These are phyloP conservation scores for Dipus sagitta DNA, from an alignment of 2,797 vertebrate genomes.

Conservation along the genomic window DNA sequence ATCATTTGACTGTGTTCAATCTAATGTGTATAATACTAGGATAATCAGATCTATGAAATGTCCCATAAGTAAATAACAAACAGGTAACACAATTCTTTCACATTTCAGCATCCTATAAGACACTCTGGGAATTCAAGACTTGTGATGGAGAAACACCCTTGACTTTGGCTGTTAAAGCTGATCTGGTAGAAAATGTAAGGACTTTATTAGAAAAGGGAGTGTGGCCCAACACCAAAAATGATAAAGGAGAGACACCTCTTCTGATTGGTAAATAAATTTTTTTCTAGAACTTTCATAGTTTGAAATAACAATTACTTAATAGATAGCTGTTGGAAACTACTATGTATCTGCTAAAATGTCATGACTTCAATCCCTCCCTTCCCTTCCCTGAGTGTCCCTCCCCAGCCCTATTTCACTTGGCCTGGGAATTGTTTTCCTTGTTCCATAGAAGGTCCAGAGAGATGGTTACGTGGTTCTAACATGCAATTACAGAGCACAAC, in stretches of 20 bases:
- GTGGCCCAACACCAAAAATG: slow-evolving; percentile 91
- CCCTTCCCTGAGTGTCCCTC: neutral
- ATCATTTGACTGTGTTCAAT: neutral
- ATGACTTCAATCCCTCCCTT: neutral
- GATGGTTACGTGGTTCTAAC: neutral
- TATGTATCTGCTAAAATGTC: neutral
- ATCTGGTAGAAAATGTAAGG: slow-evolving; percentile 89
- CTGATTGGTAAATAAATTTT: slow-evolving; percentile 89
- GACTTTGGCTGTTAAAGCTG: slow-evolving; percentile 91
- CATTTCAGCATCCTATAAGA: slow-evolving; percentile 87
- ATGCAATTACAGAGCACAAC: neutral
- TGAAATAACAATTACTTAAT: slow-evolving; percentile 43
- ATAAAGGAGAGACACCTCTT: slow-evolving; percentile 92
- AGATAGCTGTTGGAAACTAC: slow-evolving; percentile 39
- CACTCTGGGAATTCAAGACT: slow-evolving; percentile 92
- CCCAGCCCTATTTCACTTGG: neutral
- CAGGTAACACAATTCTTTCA: slow-evolving; percentile 50
- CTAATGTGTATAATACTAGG: neutral
- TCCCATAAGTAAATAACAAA: slow-evolving; percentile 37
- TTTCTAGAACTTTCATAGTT: slow-evolving; percentile 37
- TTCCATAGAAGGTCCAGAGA: slow-evolving; percentile 30
- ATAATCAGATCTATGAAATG: slow-evolving; percentile 6
- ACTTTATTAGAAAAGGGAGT: slow-evolving; percentile 91
- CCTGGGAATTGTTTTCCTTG: neutral
- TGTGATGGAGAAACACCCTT: slow-evolving; percentile 92